Base-by-base conservation (phyloP, 2,888 invertebrate species). In the Ectobius pallidus region DNA sequence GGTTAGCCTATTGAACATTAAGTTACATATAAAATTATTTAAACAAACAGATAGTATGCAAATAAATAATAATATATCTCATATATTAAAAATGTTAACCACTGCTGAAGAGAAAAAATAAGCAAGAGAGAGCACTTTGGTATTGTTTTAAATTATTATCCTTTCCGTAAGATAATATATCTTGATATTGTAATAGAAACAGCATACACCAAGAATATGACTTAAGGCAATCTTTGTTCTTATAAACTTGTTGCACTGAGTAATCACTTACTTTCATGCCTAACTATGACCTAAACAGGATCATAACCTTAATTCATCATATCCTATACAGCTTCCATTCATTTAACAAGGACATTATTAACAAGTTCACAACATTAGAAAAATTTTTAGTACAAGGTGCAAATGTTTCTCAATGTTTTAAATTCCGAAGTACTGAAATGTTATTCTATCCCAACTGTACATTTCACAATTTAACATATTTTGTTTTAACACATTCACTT, bases 291-390 rank as follows among this genome's bases (percentile, higher is more conserved):
- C 9, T 25, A n/a, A n/a, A 1, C 14, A 65, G 18, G 3, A 6
- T 14, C 25, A 7, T 20, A 22, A 0, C 65, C 27, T 44, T 46
- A 27, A 44, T 22, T 44, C 65, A 65, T 27, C 30, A 46, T 18
- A 46, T 20, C 27, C 18, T 46, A 18, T 65, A 65, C 65, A 65
- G 27, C 46, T 65, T 25, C 27, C 46, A 65, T 44, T 18, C 65
- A 65, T 27, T 65, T n/a, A 65, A 65, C 65, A 65, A 63, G 46
- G 46, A 46, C 65, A 65, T 18, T 65, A 27, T 63, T 42, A 65
- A 65, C 65, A 65, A 65, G 16, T 44, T 65, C 22, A n/a, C 27
- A 65, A 65, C 44, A 46, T 65, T 65, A 65, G 44, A 65, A 65
- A 44, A 65, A 46, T 65, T 65, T 55, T 65, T 65, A 46, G 44